These are phyloP conservation scores for Muntiacus muntjak DNA, from an alignment of 2,113 vertebrate species.

Conservation along the genomic window DNA sequence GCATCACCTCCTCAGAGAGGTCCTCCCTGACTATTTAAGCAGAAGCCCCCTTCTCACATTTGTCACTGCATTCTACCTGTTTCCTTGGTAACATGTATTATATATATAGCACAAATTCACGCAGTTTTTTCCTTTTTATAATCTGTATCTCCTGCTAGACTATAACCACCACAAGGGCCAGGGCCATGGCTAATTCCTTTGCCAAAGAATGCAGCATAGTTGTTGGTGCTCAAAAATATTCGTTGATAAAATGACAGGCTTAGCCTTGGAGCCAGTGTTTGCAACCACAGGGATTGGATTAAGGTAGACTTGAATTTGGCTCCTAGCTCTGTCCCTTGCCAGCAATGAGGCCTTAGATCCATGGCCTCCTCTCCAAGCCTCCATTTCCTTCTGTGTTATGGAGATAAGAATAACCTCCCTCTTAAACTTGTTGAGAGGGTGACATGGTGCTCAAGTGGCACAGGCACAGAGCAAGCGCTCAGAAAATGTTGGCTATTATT, in stretches of 20 bases:
- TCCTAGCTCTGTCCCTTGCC: background rate
- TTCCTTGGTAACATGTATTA: background rate
- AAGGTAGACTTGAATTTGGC: background rate
- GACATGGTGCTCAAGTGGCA: background rate
- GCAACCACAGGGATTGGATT: background rate
- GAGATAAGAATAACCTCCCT: background rate
- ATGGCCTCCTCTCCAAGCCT: background rate
- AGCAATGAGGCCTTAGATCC: accelerated
- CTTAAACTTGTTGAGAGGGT: background rate
- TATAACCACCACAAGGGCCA: background rate
- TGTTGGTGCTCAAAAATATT: background rate
- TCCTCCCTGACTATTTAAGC: background rate
- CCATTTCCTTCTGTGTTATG: background rate
- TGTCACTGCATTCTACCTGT: background rate
- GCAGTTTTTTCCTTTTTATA: background rate
- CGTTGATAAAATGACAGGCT: background rate
- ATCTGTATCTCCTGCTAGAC: background rate
- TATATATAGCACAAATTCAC: background rate
- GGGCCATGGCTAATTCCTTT: background rate
- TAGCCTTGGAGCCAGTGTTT: background rate
- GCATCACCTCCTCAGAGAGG: background rate
- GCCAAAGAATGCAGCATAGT: background rate
- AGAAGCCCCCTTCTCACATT: background rate
- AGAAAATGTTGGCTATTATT: background rate
- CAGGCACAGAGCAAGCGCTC: background rate